These are phyloP conservation scores for Eurois occulta DNA, from an alignment of 2,888 invertebrate genomes.

Conservation along the genomic window DNA sequence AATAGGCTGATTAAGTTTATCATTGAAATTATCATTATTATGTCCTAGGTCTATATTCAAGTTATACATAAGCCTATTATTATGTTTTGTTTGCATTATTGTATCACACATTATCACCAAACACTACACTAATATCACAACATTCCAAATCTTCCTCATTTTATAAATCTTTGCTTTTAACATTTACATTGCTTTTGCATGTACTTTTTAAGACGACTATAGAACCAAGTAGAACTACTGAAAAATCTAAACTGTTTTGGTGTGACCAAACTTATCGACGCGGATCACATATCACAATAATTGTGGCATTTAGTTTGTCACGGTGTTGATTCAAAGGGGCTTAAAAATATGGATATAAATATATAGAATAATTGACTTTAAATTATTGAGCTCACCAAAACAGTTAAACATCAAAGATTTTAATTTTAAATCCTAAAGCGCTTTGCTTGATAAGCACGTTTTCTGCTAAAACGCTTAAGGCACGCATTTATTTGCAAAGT, in stretches of 20 bases:
- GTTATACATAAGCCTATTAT: conserved; percentile 5
- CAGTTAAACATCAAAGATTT: background rate
- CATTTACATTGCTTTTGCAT: conserved; percentile 61
- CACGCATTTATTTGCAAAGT: conserved; percentile 56
- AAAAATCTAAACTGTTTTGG: conserved; percentile 12
- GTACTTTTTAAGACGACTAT: conserved; percentile 27
- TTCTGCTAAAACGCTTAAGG: conserved; percentile 44
- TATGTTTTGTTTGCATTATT: conserved; percentile 47
- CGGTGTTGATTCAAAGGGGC: background rate
- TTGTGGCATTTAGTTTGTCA: background rate
- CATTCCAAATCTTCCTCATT: conserved; percentile 49
- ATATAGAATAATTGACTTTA: background rate
- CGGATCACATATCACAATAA: background rate
- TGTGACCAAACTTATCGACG: background rate
- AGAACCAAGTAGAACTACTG: background rate
- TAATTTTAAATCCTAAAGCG: background rate
- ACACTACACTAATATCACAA: conserved; percentile 59
- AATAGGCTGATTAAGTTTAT: background rate
- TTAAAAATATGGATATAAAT: background rate
- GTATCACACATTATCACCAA: conserved; percentile 64
- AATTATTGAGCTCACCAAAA: conserved; percentile 1
- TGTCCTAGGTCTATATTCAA: background rate
- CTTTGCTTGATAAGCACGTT: conserved; percentile 19
- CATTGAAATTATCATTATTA: background rate
- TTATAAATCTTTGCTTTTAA: conserved; percentile 45